phyloP scores from a whole-genome alignment of 2,888 invertebrate genomes.

The Tenodera sinensis region DNA sequence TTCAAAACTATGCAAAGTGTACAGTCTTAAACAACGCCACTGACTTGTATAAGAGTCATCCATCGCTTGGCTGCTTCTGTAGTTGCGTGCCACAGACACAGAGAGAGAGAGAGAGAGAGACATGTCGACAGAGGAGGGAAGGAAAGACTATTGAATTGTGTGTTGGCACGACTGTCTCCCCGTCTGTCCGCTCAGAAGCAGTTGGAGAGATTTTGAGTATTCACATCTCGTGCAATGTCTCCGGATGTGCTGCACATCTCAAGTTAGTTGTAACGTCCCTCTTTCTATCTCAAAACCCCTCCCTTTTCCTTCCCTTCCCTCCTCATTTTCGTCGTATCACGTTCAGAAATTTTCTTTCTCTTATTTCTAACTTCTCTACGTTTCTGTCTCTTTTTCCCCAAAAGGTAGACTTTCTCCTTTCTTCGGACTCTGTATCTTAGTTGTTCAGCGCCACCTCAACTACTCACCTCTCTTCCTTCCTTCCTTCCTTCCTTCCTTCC shows the following conservation, averaged over 20 bases:
- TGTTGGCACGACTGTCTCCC: neutral
- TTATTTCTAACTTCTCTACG: neutral
- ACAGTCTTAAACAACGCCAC: neutral
- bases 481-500: too few species aligned
- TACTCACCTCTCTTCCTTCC: neutral
- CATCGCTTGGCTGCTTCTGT: neutral
- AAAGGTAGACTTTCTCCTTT: neutral
- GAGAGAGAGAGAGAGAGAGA: neutral
- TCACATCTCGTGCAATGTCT: slow-evolving; percentile 38
- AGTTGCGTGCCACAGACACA: neutral
- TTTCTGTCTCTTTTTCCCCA: too few species aligned
- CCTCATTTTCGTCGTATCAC: slow-evolving; percentile 1
- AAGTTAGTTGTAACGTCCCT: slow-evolving; percentile 20
- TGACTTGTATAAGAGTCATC: neutral
- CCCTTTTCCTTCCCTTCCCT: slow-evolving; percentile 20
- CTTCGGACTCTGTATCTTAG: neutral
- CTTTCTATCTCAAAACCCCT: slow-evolving; percentile 26
- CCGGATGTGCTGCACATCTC: slow-evolving; percentile 37
- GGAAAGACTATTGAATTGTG: slow-evolving; percentile 11
- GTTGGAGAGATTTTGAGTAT: slow-evolving; percentile 35
- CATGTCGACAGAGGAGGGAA: neutral
- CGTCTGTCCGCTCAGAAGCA: neutral
- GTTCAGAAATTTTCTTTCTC: slow-evolving; percentile 3
- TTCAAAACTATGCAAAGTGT: too few species aligned
- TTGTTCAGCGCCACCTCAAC: neutral